A percentile compares a stretch with the other conserved stretches of the same genome.
Conservation (phyloP, 2,888 invertebrate species). For the Sinotaia quadrata region DNA sequence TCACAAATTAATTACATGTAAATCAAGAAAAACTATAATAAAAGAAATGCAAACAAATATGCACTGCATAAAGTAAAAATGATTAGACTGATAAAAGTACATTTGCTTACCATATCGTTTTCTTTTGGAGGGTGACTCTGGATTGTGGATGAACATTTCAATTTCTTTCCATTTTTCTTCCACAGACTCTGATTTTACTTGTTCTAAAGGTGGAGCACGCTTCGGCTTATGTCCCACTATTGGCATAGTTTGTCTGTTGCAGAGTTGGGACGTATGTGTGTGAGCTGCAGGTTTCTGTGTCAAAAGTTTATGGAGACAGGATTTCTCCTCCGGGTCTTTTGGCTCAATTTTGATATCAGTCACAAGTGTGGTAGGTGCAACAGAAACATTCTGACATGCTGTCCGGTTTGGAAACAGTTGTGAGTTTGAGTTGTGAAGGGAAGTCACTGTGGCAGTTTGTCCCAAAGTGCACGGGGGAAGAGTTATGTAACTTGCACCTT, state of each 20-base stretch:
- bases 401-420: not conserved
- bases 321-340: constrained; percentile 14
- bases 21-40: no score
- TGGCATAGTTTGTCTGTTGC: constrained; percentile 11
- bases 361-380: constrained; percentile 10
- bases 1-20: no score
- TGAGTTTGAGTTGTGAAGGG: not conserved
- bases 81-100: no score
- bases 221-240: constrained; percentile 20
- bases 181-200: constrained; percentile 36
- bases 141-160: constrained; percentile 53
- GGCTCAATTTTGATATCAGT: constrained; percentile 19
- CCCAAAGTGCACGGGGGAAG: not conserved
- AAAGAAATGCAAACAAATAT: no score
- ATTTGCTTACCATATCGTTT: constrained; percentile 45
- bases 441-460: not conserved
- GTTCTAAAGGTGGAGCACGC: constrained; percentile 11
- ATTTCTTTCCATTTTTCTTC: constrained; percentile 66
- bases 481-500: not conserved
- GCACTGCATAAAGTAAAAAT: no score
- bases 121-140: constrained; percentile 27
- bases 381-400: constrained; percentile 9
- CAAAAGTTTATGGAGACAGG: constrained; percentile 22
- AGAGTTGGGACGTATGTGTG: constrained; percentile 16
- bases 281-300: not conserved